These are phyloP conservation scores for Alouatta palliata DNA, from an alignment of 2,113 vertebrate genomes.

Conservation along the genomic window DNA sequence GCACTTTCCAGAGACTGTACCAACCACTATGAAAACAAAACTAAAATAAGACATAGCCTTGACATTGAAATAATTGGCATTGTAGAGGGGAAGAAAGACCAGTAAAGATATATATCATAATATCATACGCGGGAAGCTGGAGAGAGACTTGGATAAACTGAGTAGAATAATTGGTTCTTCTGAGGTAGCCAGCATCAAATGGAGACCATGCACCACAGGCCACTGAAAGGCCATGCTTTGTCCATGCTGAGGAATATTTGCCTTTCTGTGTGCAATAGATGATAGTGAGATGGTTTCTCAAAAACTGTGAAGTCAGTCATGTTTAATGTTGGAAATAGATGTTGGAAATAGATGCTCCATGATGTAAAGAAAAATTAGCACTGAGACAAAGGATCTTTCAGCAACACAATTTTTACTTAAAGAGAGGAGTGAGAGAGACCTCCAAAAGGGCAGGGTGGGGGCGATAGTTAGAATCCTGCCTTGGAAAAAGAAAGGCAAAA, in stretches of 20 bases:
- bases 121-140: slow-evolving; percentile 4
- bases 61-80: slow-evolving; percentile 41
- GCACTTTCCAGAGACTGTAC: background rate
- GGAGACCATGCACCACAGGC: background rate
- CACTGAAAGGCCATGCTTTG: background rate
- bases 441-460: too few species aligned
- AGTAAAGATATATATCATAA: background rate
- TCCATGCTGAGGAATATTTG: background rate
- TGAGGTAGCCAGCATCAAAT: background rate
- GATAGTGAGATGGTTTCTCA: background rate
- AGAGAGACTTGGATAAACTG: slow-evolving; percentile 42
- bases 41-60: background rate
- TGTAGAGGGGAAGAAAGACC: background rate
- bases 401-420: too few species aligned
- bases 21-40: slow-evolving; percentile 16
- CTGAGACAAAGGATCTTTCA: too few species aligned
- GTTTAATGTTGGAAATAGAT: background rate
- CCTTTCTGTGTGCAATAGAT: background rate
- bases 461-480: too few species aligned
- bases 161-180: slow-evolving; percentile 44
- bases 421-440: too few species aligned
- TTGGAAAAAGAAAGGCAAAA: too few species aligned
- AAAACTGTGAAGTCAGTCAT: background rate
- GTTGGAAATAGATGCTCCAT: too few species aligned
- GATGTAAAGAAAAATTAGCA: too few species aligned